Evolutionary conservation across 2,113 vertebrate species (phyloP).

Genomic region (Carettochelys insculpta): DNA sequence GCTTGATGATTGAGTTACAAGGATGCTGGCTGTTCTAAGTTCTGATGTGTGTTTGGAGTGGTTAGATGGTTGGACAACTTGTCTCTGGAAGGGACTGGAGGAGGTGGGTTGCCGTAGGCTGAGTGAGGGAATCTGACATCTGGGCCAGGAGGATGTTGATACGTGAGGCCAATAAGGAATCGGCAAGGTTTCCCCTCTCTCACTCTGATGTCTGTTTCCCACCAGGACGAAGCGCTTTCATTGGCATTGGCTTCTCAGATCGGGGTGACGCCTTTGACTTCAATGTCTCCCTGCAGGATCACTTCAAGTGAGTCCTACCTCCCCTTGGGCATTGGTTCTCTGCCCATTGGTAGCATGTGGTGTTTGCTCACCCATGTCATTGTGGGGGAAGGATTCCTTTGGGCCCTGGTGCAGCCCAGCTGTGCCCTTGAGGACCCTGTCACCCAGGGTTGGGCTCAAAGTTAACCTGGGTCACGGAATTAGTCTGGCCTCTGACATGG

Average conservation of each 20-base stretch:
- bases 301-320: slow-evolving; percentile 89
- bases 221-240: slow-evolving; percentile 94
- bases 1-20: not conserved
- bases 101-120: not conserved
- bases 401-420: not conserved
- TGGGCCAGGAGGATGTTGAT: not conserved
- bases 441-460: not conserved
- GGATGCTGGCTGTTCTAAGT: not conserved
- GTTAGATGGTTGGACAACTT: not conserved
- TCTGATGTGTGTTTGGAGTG: not conserved
- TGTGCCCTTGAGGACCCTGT: not conserved
- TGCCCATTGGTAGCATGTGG: not conserved
- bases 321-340: not conserved
- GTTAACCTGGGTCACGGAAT: not conserved
- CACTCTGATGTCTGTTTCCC: slow-evolving; percentile 28
- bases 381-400: not conserved
- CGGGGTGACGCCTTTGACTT: slow-evolving; percentile 98
- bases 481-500: not conserved
- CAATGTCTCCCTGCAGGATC: slow-evolving; percentile 96
- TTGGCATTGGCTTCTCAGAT: slow-evolving; percentile 95
- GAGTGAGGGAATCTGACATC: not conserved
- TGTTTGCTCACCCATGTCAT: not conserved
- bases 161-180: not conserved
- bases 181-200: not conserved
- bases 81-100: not conserved